A percentile compares a stretch with the other conserved stretches of the same genome.
Conservation (phyloP, 2,888 invertebrate species). For the Panzeria rudis region DNA sequence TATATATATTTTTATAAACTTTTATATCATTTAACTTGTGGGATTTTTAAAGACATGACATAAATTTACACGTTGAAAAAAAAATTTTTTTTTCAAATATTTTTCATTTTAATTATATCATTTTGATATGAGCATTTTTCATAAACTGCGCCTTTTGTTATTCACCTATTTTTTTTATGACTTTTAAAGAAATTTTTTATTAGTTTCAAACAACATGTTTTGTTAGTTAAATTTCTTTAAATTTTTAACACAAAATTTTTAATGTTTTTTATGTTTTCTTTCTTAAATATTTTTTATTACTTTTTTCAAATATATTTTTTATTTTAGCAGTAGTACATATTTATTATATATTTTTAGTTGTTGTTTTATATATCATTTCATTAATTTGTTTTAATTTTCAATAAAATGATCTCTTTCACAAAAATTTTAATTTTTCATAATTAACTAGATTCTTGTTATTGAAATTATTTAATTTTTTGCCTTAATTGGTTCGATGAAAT, state of each 20-base stretch:
- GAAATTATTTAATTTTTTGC: constrained; percentile 25
- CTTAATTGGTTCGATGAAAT: constrained; percentile 52
- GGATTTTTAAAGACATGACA: neutral
- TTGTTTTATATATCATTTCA: neutral
- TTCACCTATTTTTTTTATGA: constrained; percentile 4
- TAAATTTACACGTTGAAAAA: constrained; percentile 7
- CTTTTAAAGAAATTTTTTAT: constrained; percentile 7
- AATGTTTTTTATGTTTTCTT: neutral
- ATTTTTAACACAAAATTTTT: neutral
- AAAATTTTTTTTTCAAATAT: neutral
- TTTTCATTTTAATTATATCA: neutral
- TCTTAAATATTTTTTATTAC: neutral
- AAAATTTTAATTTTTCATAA: no score
- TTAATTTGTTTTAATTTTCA: constrained; percentile 6
- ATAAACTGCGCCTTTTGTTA: neutral
- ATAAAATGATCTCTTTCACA: neutral
- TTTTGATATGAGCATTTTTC: neutral
- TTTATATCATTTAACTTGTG: neutral
- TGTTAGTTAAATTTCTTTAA: constrained; percentile 13
- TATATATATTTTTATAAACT: neutral
- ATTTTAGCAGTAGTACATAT: no score
- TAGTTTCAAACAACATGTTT: constrained; percentile 14
- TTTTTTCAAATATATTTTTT: neutral
- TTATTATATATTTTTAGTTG: neutral
- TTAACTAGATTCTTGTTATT: neutral